These are phyloP conservation scores for Pedicia rivosa DNA, from an alignment of 2,888 invertebrate species.

Conservation along the genomic window DNA sequence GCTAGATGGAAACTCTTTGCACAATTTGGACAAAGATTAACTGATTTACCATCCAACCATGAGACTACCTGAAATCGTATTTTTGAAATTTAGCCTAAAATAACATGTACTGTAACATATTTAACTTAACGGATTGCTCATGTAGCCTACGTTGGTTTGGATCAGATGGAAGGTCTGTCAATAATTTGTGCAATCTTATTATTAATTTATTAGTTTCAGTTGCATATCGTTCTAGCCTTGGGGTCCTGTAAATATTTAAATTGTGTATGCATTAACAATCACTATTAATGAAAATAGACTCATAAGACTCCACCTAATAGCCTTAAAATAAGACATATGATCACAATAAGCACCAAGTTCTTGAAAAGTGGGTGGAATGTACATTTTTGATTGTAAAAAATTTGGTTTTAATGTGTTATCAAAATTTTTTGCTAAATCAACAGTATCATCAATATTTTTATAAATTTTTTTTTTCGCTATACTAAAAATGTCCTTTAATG, in stretches of 20 bases:
- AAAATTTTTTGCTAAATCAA: constrained; percentile 40
- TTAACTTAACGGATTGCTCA: constrained; percentile 49
- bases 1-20: constrained; percentile 76
- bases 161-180: constrained; percentile 63
- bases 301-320: constrained; percentile 32
- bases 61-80: constrained; percentile 44
- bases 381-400: constrained; percentile 21
- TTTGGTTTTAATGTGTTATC: constrained; percentile 32
- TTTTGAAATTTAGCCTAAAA: background rate
- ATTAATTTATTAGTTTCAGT: constrained; percentile 91
- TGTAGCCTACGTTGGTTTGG: constrained; percentile 55
- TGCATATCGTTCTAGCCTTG: constrained; percentile 71
- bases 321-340: constrained; percentile 62
- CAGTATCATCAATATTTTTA: constrained; percentile 52
- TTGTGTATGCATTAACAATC: background rate
- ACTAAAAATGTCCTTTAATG: constrained; percentile 68
- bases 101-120: constrained; percentile 10
- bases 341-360: constrained; percentile 31
- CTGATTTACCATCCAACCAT: constrained; percentile 86
- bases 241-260: constrained; percentile 32
- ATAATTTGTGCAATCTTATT: constrained; percentile 80
- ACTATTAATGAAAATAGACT: constrained; percentile 4
- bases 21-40: constrained; percentile 82
- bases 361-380: constrained; percentile 24
- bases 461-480: constrained; percentile 79